Base-by-base conservation (phyloP, 2,888 invertebrate genomes). In the Drosophila multiciliata region DNA sequence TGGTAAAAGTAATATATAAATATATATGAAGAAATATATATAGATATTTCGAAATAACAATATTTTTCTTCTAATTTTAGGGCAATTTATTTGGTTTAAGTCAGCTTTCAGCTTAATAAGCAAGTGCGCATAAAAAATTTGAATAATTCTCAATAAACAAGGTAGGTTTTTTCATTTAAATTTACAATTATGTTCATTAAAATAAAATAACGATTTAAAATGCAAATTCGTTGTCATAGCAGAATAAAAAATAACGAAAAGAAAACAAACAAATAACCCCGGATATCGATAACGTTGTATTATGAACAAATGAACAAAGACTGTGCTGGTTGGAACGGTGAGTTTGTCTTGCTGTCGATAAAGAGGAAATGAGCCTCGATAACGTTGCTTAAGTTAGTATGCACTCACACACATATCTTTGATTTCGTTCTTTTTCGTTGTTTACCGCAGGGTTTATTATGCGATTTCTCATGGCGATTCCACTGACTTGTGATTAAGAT, bases 391-490 rank as follows among this genome's bases (percentile, higher is more conserved):
- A 50, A 54, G 45, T 33, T 50, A n/a, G 33, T 52, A 50, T n/a
- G 29, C 49, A 11, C 45, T 15, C 29, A 32, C 35, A 17, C 35
- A 23, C 23, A 40, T 8, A 32, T 59, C 29, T 62, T 68, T 59
- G 66, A 68, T 70, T 81, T 61, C n/a, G 32, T 26, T 42, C 52
- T 12, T 55, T 64, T 66, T 32, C 52, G 45, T 71, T 83, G 81
- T 81, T 81, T 75, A 73, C 81, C 64, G 83, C 78, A 68, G 59
- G 38, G 50, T 78, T 78, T 68, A 67, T 79, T 57, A 63, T 65
- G 49, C 71, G 82, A 82, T 80, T 83, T 85, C 80, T 53, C 73
- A 83, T 48, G 38, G 66, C 63, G 86, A 85, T 80, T 73, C 60
- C 62, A 26, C 53, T 12, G 23, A 26, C 52, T 64, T 64, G 78